Evolutionary conservation across 2,113 vertebrate species (phyloP).

Genomic region (Microcebus jonahi): DNA sequence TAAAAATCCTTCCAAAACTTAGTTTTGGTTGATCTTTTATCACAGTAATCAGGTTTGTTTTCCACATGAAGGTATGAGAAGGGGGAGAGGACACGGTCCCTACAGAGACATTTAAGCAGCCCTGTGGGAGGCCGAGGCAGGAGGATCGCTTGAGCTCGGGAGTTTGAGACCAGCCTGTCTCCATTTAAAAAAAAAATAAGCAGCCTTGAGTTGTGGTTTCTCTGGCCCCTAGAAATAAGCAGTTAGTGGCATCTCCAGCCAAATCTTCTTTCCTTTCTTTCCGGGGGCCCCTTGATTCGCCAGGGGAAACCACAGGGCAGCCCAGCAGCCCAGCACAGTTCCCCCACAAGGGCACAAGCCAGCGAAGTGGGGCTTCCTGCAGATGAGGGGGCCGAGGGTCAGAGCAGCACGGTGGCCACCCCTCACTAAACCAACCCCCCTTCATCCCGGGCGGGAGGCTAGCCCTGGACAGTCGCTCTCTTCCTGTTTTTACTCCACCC

Average conservation of each 20-base stretch:
- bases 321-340: not conserved
- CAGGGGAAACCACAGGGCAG: not conserved
- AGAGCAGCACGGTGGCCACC: rapidly evolving
- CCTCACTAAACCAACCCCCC: not conserved
- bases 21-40: not conserved
- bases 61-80: not conserved
- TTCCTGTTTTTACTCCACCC: not conserved
- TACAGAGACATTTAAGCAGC: not conserved
- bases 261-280: not conserved
- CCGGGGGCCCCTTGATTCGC: not conserved
- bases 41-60: not conserved
- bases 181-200: too few species aligned
- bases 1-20: not conserved
- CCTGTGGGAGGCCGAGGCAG: too few species aligned
- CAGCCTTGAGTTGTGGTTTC: not conserved
- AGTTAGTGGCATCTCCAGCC: not conserved
- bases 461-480: not conserved
- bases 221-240: not conserved
- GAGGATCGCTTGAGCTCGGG: too few species aligned
- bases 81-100: too few species aligned
- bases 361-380: rapidly evolving
- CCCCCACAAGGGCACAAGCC: not conserved
- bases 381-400: not conserved
- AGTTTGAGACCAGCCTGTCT: too few species aligned
- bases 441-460: rapidly evolving